Evolutionary conservation across 35 echinoderm and acorn worm species (phyloP), one percentile per base, ranked within the genome.

Genomic region (Stichopus chloronotus): DNA sequence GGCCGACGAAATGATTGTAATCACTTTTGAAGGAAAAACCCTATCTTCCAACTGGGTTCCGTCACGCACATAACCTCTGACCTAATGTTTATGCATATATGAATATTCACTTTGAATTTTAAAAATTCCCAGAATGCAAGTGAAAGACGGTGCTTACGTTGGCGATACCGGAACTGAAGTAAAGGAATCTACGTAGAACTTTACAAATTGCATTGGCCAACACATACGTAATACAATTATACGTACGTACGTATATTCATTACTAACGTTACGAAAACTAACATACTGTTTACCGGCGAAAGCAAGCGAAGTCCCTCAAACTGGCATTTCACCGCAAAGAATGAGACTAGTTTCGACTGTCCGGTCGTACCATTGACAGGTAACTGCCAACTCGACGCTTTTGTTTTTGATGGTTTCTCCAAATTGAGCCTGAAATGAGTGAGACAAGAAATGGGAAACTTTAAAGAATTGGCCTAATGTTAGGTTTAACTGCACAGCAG

Each of bases 11-110:
- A 55, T 11, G 7, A 6, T 83, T 24, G 53, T 19, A 83, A 55
- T 83, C 16, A 17, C 80, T 83, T 83, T 83, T 83, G 80, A 83
- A 83, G 80, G 80, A 83, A 83, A 78, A 83, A 83, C 13, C 80
- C 80, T 52, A 6, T 83, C 80, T 83, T 83, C 80, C 80, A 83
- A 55, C 17, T 56, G 8, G 3, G 43, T 56, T 83, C 80, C 80
- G 43, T 83, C 80, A 83, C 55, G 80, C 80, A 5, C 55, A 55
- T 83, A 56, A 83, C 53, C 80, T 65, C 19, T 65, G 61, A 65
- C 61, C 9, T 17, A 55, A 78, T 83, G 80, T 7, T 55, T 83
- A 83, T 83, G 14, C 53, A 83, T 56, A 56, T 56, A 53, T 83
- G 80, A 1, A 57, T 83, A 57, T 83, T 24, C 80, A 57, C 55